Evolutionary conservation across 2,888 invertebrate species (phyloP).

Genomic region (Argyresthia goedartella): DNA sequence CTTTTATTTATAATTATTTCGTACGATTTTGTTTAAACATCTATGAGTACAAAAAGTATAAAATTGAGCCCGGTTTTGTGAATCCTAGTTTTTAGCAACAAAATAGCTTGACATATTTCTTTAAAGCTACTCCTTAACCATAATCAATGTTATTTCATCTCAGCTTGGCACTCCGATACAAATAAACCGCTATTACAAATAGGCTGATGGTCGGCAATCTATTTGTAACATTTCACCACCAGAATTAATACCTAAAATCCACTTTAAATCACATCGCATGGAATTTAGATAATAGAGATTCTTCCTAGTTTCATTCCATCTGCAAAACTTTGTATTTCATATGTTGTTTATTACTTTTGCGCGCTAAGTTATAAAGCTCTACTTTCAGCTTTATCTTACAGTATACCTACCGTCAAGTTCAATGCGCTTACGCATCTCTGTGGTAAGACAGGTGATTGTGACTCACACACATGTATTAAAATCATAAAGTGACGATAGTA

Average conservation of each 20-base stretch:
- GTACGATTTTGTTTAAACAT: not conserved
- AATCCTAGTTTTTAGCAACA: not conserved
- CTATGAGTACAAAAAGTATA: not conserved
- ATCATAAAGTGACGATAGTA: slow-evolving; percentile 15
- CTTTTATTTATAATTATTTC: slow-evolving; percentile 16
- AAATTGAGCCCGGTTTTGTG: slow-evolving; percentile 3
- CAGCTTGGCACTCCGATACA: not conserved
- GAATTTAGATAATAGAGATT: no score
- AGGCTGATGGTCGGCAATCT: not conserved
- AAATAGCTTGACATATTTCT: not conserved
- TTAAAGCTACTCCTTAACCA: not conserved
- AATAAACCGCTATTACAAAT: not conserved
- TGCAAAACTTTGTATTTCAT: no score
- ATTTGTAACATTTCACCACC: not conserved
- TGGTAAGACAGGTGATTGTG: no score
- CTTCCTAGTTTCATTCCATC: no score
- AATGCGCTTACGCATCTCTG: no score
- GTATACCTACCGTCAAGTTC: slow-evolving; percentile 10
- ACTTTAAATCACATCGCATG: no score
- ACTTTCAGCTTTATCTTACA: not conserved
- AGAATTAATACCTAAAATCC: no score
- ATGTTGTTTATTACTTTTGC: no score
- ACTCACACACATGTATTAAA: slow-evolving; percentile 10
- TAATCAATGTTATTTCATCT: not conserved
- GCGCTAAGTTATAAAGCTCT: not conserved